These are phyloP conservation scores for Synergus japonicus DNA, from an alignment of 2,888 invertebrate species.

Conservation along the genomic window DNA sequence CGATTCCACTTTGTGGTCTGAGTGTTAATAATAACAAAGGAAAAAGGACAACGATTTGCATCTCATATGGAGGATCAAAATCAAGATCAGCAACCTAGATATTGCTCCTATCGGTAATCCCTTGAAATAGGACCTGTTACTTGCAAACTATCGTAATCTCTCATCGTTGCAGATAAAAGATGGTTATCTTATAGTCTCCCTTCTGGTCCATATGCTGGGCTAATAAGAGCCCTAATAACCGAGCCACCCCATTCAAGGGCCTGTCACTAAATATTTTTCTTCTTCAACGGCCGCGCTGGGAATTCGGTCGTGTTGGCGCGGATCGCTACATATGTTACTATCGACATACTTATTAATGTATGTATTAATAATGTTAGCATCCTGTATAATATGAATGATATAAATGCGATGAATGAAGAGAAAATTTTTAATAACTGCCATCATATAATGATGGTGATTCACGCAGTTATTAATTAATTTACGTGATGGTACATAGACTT, in stretches of 20 bases:
- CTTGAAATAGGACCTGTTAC: conserved; percentile 76
- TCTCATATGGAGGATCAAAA: conserved; percentile 56
- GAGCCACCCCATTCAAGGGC: conserved; percentile 63
- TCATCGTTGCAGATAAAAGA: conserved; percentile 59
- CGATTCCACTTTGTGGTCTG: conserved; percentile 49
- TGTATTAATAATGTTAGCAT: not conserved
- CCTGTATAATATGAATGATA: too few relatives aligned
- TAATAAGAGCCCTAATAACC: conserved; percentile 75
- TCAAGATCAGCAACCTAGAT: conserved; percentile 60
- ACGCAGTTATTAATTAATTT: not conserved
- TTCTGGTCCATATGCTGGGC: conserved; percentile 75
- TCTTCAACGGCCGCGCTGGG: conserved; percentile 68
- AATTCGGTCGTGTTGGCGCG: conserved; percentile 56
- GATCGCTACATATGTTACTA: conserved; percentile 24
- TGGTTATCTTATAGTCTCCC: conserved; percentile 71
- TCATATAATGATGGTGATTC: too few relatives aligned
- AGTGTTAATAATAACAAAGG: conserved; percentile 44
- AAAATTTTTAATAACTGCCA: too few relatives aligned
- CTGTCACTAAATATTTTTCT: conserved; percentile 77
- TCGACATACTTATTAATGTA: not conserved
- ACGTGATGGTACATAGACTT: not conserved
- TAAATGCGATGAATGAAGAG: not conserved
- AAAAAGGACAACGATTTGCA: conserved; percentile 63
- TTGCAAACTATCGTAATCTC: conserved; percentile 64
- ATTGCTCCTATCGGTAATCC: conserved; percentile 67